Percentiles rank a stretch among this genome's conserved stretches.
These are phyloP conservation scores for Botia kubotai DNA, from an alignment of 2,797 vertebrate species.

Conservation along the genomic window DNA sequence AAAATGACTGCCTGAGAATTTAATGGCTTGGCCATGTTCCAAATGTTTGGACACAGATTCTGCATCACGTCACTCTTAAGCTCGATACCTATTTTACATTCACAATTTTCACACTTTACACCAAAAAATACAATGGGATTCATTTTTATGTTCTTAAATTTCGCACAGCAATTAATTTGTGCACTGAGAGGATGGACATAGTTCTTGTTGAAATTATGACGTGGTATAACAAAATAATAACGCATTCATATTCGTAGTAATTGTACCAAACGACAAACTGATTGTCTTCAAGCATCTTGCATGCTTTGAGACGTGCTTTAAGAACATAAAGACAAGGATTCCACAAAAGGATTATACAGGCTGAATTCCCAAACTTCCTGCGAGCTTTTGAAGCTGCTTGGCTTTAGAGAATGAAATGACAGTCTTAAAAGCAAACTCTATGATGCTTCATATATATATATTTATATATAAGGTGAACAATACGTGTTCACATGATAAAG, in stretches of 20 bases:
- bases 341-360: conserved; percentile 32
- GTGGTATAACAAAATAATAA: conserved; percentile 6
- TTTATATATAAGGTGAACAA: conserved; percentile 29
- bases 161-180: conserved; percentile 1
- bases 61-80: conserved; percentile 2
- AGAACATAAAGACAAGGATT: conserved; percentile 1
- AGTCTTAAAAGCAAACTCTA: conserved; percentile 41
- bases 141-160: not conserved
- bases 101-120: conserved; percentile 9
- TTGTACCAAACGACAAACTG: conserved; percentile 31
- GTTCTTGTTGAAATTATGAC: conserved; percentile 1
- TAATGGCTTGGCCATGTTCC: conserved; percentile 49
- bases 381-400: conserved; percentile 12
- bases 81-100: conserved; percentile 9
- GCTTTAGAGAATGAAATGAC: conserved; percentile 25
- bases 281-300: conserved; percentile 57
- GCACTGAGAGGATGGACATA: not conserved
- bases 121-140: conserved; percentile 8
- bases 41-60: conserved; percentile 20
- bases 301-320: conserved; percentile 52
- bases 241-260: conserved; percentile 19
- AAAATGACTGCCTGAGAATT: conserved; percentile 60
- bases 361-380: conserved; percentile 26
- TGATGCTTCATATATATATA: conserved; percentile 35
- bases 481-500: not conserved